Evolutionary conservation across 2,113 vertebrate genomes (phyloP).

Genomic region (Epinephelus lanceolatus): DNA sequence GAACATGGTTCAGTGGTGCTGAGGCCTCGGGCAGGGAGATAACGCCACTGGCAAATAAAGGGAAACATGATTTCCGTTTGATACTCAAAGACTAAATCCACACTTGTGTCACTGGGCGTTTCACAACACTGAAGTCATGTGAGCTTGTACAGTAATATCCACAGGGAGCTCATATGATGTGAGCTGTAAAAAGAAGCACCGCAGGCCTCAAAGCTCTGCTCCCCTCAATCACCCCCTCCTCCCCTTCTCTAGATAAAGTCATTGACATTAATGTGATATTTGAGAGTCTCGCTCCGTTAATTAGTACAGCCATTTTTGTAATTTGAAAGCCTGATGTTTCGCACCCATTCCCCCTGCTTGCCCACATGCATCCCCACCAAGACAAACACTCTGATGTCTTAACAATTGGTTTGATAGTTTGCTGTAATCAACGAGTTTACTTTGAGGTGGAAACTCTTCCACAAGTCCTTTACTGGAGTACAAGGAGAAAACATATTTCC

Average conservation of each 20-base stretch:
- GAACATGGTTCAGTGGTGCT: not conserved
- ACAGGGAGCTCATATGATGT: slow-evolving; percentile 44
- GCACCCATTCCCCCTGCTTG: slow-evolving; percentile 36
- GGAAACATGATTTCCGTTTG: not conserved
- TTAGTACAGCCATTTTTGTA: slow-evolving; percentile 67
- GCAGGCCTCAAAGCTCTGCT: slow-evolving; percentile 48
- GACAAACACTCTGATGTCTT: slow-evolving; percentile 69
- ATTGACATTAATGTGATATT: slow-evolving; percentile 84
- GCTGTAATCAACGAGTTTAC: not conserved
- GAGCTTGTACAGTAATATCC: slow-evolving; percentile 47
- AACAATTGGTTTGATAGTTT: slow-evolving; percentile 70
- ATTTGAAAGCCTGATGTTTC: slow-evolving; percentile 70
- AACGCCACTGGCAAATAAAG: not conserved
- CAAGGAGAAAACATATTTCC: not conserved
- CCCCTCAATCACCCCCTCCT: not conserved
- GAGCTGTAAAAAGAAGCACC: slow-evolving; percentile 58
- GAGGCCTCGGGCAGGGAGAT: not conserved
- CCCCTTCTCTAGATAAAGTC: slow-evolving; percentile 43
- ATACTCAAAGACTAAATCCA: not conserved
- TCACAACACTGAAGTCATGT: slow-evolving; percentile 3
- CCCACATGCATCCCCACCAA: slow-evolving; percentile 29
- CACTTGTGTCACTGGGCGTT: not conserved
- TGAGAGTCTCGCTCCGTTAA: slow-evolving; percentile 71
- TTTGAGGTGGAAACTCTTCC: not conserved
- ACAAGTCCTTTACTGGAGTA: not conserved